Evolutionary conservation across 2,113 vertebrate genomes (phyloP), one percentile per base, ranked within the genome.

Genomic region (Dermatemys mawii): DNA sequence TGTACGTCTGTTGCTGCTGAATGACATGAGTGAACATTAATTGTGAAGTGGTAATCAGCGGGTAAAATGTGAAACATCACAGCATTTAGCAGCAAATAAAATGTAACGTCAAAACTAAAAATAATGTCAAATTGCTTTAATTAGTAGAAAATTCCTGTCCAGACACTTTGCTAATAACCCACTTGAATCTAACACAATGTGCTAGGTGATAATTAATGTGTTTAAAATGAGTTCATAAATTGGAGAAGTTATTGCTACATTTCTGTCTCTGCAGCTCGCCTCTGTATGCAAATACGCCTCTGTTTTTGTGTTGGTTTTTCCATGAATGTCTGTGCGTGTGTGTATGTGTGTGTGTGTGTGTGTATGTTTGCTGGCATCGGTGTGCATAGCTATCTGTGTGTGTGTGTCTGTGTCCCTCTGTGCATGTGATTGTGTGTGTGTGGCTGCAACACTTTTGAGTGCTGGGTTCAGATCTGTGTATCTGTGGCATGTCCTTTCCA

Each of bases 201-300:
- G 3, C 13, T 1, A 21, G 13, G 26, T 44, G 88, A 5, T 38
- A 51, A 76, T 29, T 60, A 63, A 78, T 2, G 79, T 5, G 0
- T 53, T 19, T 53, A 0, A 46, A 51, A n/a, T 0, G 63, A 22
- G n/a, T 35, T 57, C 14, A 22, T n/a, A 2, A n/a, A 24, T 38
- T 49, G 4, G 11, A 2, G 2, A 16, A 67, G 17, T 9, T 27
- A 2, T 22, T 1, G 2, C 2, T 0, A 63, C 35, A 5, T 86
- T 60, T 60, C 57, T n/a, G 53, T 22, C 79, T 12, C 78, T 3
- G 0, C 3, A 0, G 44, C 27, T 50, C 3, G 1, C 24, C 3
- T 1, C 3, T 1, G 41, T 55, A 24, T 1, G 12, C 53, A 6
- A 84, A 16, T 11, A 3, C 1, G 57, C 57, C 6, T 16, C 57